phyloP scores from a whole-genome alignment of 2,797 vertebrate species.

The Xiphophorus birchmanni region DNA sequence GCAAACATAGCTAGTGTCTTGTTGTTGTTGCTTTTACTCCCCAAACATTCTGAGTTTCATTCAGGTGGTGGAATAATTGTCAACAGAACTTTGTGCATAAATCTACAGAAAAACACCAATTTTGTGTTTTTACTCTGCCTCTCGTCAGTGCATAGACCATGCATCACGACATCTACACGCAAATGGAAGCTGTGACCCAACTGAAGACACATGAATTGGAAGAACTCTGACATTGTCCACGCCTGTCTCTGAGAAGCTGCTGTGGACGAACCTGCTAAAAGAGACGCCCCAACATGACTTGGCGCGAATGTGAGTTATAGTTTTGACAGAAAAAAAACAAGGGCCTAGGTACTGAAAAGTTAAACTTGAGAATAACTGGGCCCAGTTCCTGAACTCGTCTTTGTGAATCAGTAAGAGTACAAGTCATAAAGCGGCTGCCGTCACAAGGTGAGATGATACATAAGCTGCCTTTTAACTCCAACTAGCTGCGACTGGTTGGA shows the following conservation, averaged over 20 bases:
- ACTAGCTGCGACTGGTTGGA: constrained; percentile 40
- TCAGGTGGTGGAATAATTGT: not conserved
- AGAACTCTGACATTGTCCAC: constrained; percentile 11
- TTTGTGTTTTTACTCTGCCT: not conserved
- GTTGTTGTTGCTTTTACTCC: not conserved
- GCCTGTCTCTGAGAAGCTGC: constrained; percentile 8
- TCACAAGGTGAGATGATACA: constrained; percentile 34
- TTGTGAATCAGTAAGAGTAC: constrained; percentile 25
- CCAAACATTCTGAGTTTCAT: not conserved
- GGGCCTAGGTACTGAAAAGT: constrained; percentile 45
- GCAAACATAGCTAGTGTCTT: not conserved
- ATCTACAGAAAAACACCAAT: not conserved
- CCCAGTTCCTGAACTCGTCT: constrained; percentile 18
- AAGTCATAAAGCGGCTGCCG: constrained; percentile 33
- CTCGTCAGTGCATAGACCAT: not conserved
- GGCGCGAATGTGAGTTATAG: constrained; percentile 50
- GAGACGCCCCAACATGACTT: constrained; percentile 55
- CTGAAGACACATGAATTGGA: constrained; percentile 10
- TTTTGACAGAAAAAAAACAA: constrained; percentile 36
- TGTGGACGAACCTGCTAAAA: constrained; percentile 37
- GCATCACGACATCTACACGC: too few relatives aligned
- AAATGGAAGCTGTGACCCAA: not conserved
- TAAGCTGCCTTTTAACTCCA: constrained; percentile 18
- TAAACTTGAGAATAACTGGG: constrained; percentile 22
- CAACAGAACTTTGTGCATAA: not conserved